Conservation (phyloP, 2,797 vertebrate species). For the Chaunax sp. region DNA sequence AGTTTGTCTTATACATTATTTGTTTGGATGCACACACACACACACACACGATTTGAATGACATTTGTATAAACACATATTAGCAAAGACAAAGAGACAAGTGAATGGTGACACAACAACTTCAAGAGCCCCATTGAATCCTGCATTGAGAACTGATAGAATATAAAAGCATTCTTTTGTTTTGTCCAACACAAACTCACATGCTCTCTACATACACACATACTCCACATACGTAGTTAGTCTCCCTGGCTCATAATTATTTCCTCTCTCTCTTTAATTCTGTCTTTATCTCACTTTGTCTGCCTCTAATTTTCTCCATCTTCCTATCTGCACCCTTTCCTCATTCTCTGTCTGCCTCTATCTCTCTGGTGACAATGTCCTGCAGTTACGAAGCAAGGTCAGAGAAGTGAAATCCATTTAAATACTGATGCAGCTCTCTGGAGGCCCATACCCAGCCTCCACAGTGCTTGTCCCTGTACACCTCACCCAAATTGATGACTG, state of each 20-base stretch:
- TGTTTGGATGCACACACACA: not conserved
- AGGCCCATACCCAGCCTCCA: slow-evolving; percentile 62
- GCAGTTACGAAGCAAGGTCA: slow-evolving; percentile 83
- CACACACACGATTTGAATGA: not conserved
- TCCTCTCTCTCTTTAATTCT: slow-evolving; percentile 56
- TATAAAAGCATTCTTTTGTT: too few species aligned
- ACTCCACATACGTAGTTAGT: slow-evolving; percentile 11
- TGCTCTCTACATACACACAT: slow-evolving; percentile 13
- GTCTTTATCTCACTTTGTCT: slow-evolving; percentile 66
- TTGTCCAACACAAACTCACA: slow-evolving; percentile 31
- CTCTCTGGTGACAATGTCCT: slow-evolving; percentile 83
- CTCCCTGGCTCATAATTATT: slow-evolving; percentile 46
- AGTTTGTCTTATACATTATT: slow-evolving; percentile 11
- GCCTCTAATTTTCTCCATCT: slow-evolving; percentile 68
- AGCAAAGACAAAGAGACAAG: too few species aligned
- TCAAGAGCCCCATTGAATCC: not conserved
- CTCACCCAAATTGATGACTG: slow-evolving; percentile 63
- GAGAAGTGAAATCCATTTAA: slow-evolving; percentile 81
- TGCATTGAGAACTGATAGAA: not conserved
- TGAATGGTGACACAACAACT: not conserved
- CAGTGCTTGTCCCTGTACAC: slow-evolving; percentile 62
- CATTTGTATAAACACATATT: not conserved
- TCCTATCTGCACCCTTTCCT: slow-evolving; percentile 43
- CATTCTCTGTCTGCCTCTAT: slow-evolving; percentile 57
- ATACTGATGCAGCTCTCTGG: slow-evolving; percentile 80